Evolutionary conservation across 2,797 vertebrate genomes (phyloP), one percentile per base, ranked within the genome.

Genomic region (Pterois miles): DNA sequence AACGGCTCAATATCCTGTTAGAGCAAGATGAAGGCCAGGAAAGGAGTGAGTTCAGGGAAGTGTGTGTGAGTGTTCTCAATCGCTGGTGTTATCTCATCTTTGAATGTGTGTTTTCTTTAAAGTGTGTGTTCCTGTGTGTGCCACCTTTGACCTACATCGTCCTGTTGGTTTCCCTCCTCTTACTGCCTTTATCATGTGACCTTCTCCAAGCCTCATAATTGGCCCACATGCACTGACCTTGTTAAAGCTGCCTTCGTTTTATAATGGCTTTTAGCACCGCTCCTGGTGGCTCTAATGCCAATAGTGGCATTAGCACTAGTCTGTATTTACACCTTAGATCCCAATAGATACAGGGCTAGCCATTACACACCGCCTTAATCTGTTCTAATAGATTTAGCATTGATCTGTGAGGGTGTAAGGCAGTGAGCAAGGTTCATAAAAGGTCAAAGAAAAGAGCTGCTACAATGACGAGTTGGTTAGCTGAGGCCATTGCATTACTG

Each of bases 271-370:
- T 88, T 76, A 85, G 81, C 40, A n/a, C 68, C 27, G 36, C 69
- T 76, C 68, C 27, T 29, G 50, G 68, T 8, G 16, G 78, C 57
- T 71, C 84, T 71, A 72, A 78, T 79, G 78, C 84, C 76, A 84
- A 78, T 38, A 46, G 54, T 64, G 78, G 83, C 82, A 89, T 93
- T 86, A 92, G 70, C 78, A 16, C 71, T 46, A 78, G 88, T 89
- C 84, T 83, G 81, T 88, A 87, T 89, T 92, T 92, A 90, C 87
- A 91, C 84, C 85, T 84, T 59, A 84, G 86, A 90, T 91, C 85
- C 87, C 77, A 53, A 29, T 22, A 85, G 84, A 88, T 76, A 80
- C 63, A 68, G 63, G 76, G 71, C 74, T 87, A 74, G 85, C 75
- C 88, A 86, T 88, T 91, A 89, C 77, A 86, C 83, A 31, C 70